Conservation (phyloP, 2,797 vertebrate species). For the Notolepis coatsorum region DNA sequence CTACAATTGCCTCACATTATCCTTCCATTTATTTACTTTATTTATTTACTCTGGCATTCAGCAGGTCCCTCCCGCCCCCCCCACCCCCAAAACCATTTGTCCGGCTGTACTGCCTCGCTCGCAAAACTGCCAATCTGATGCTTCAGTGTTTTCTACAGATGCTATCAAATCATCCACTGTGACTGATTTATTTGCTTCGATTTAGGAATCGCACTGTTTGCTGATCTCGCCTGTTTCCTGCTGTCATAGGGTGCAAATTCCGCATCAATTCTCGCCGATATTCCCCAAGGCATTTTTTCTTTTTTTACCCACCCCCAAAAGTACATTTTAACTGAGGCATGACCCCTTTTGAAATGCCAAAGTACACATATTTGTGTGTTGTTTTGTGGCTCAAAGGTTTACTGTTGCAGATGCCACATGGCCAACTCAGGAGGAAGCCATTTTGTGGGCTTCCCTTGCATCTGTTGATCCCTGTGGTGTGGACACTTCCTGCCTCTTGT, state of each 20-base stretch:
- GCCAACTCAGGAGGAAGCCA: constrained; percentile 54
- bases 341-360: constrained; percentile 6
- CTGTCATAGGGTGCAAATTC: not conserved
- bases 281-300: not conserved
- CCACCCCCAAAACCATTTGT: constrained; percentile 18
- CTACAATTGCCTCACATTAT: constrained; percentile 68
- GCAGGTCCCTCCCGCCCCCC: constrained; percentile 50
- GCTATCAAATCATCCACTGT: constrained; percentile 26
- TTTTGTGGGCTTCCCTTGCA: constrained; percentile 62
- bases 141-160: constrained; percentile 33
- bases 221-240: not conserved
- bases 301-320: not conserved
- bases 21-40: constrained; percentile 66
- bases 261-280: constrained; percentile 17
- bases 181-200: constrained; percentile 12
- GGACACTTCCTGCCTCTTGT: constrained; percentile 66
- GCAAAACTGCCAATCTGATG: constrained; percentile 44
- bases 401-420: constrained; percentile 46
- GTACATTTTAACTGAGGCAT: not conserved
- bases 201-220: constrained; percentile 8
- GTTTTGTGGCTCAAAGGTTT: constrained; percentile 50
- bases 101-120: constrained; percentile 15
- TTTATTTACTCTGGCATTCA: constrained; percentile 67
- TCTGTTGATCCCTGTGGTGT: constrained; percentile 62
- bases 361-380: constrained; percentile 14